Conservation (phyloP, 2,888 invertebrate genomes). For the Oscheius myriophilus region DNA sequence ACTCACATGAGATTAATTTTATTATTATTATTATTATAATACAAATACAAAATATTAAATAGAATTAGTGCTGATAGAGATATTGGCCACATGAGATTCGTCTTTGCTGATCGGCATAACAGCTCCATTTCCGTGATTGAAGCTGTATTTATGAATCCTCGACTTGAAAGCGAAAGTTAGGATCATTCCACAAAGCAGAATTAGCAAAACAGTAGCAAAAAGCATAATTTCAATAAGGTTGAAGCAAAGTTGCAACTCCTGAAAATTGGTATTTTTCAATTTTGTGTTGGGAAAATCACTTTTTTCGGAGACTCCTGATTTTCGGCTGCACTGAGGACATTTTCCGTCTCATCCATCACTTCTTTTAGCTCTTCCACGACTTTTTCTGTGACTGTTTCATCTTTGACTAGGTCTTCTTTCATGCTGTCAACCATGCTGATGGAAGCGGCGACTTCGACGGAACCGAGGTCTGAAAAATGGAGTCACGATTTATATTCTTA, state of each 20-base stretch:
- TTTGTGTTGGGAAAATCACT: too few relatives aligned
- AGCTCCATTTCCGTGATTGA: conserved; percentile 10
- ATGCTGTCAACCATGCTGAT: conserved; percentile 47
- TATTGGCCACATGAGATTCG: neutral
- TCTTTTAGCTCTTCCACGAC: neutral
- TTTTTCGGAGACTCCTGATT: too few relatives aligned
- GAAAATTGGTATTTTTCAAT: neutral
- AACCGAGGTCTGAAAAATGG: conserved; percentile 10
- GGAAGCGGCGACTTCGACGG: conserved; percentile 40
- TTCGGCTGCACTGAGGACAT: neutral
- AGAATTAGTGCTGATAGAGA: too few relatives aligned
- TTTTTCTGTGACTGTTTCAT: conserved; percentile 6
- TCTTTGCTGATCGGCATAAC: neutral
- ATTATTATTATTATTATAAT: too few relatives aligned
- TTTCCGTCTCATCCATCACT: neutral
- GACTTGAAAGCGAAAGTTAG: conserved; percentile 1
- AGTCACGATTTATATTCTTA: too few relatives aligned
- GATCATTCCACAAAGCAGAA: conserved; percentile 9
- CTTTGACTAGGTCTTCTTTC: conserved; percentile 21
- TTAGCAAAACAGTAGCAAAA: conserved; percentile 4
- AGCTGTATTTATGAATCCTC: conserved; percentile 18
- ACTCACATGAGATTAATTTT: too few relatives aligned
- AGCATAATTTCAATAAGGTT: conserved; percentile 11
- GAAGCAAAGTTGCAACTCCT: neutral
- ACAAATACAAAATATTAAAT: too few relatives aligned